These are phyloP conservation scores for Murina feae DNA, from an alignment of 2,113 vertebrate species.

Conservation along the genomic window DNA sequence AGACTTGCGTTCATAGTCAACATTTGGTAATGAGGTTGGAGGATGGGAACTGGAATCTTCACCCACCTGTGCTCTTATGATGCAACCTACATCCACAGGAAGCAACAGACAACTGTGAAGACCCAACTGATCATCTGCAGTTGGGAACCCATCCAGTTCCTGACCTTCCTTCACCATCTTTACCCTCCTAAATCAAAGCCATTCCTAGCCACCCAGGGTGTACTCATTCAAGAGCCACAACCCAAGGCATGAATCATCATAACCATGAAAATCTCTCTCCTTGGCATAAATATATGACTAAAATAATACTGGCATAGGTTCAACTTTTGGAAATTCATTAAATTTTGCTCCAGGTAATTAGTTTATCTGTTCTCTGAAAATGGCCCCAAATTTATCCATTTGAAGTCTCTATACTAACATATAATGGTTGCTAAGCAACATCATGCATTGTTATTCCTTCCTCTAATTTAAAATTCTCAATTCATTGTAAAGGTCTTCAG, in stretches of 20 bases:
- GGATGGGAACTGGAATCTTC: neutral
- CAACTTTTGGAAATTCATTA: neutral
- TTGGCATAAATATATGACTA: neutral
- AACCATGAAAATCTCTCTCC: neutral
- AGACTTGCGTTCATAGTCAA: neutral
- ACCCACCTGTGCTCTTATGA: neutral
- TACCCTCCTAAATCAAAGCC: neutral
- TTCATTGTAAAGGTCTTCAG: constrained; percentile 44
- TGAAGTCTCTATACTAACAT: constrained; percentile 34
- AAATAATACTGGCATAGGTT: neutral
- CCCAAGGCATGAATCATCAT: neutral
- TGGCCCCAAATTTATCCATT: constrained; percentile 13
- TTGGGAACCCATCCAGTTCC: neutral
- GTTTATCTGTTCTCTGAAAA: constrained; percentile 49
- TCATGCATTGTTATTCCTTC: constrained; percentile 53
- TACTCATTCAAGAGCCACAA: neutral
- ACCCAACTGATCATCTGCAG: neutral
- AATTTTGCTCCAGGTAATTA: constrained; percentile 49
- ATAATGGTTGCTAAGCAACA: constrained; percentile 67
- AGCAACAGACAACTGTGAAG: neutral
- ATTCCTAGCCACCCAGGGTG: neutral
- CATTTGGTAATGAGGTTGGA: neutral
- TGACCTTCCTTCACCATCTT: neutral
- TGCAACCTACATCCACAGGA: neutral
- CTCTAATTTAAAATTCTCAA: constrained; percentile 64